phyloP scores from a whole-genome alignment of 2,888 invertebrate species.

The Schizotus pectinicornis region DNA sequence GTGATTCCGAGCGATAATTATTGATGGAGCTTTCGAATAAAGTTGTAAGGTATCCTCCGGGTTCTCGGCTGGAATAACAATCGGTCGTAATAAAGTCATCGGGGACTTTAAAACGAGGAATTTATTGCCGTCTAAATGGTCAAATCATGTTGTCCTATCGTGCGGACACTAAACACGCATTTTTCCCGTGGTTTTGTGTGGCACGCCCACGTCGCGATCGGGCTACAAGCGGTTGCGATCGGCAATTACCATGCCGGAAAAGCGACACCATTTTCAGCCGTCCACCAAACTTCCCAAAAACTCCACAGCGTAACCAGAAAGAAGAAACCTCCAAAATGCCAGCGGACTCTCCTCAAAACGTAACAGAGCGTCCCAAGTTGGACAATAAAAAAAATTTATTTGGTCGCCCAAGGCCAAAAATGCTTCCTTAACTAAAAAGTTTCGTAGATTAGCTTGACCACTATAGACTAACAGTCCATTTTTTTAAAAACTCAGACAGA shows the following conservation, averaged over 20 bases:
- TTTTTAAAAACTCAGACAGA: too few species aligned
- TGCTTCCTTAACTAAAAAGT: too few species aligned
- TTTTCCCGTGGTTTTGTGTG: conserved; percentile 28
- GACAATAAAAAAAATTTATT: too few species aligned
- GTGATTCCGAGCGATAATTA: background rate
- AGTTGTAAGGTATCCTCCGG: conserved; percentile 16
- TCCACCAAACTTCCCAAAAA: background rate
- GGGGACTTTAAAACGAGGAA: conserved; percentile 38
- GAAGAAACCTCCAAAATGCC: too few species aligned
- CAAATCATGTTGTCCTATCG: conserved; percentile 39
- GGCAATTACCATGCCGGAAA: background rate
- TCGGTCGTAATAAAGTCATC: conserved; percentile 41
- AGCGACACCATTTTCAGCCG: background rate
- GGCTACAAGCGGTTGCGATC: background rate
- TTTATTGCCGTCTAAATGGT: conserved; percentile 42
- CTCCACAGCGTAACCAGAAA: too few species aligned
- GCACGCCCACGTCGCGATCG: conserved; percentile 28
- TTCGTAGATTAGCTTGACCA: too few species aligned
- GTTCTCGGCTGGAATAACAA: conserved; percentile 9
- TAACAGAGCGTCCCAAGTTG: too few species aligned
- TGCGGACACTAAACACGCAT: conserved; percentile 20
- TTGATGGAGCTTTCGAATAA: conserved; percentile 3
- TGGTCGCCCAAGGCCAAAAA: too few species aligned
- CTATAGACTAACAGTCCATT: too few species aligned
- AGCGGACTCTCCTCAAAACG: too few species aligned